Conservation (phyloP, 2,888 invertebrate genomes). For the Strigamia transsilvanica region DNA sequence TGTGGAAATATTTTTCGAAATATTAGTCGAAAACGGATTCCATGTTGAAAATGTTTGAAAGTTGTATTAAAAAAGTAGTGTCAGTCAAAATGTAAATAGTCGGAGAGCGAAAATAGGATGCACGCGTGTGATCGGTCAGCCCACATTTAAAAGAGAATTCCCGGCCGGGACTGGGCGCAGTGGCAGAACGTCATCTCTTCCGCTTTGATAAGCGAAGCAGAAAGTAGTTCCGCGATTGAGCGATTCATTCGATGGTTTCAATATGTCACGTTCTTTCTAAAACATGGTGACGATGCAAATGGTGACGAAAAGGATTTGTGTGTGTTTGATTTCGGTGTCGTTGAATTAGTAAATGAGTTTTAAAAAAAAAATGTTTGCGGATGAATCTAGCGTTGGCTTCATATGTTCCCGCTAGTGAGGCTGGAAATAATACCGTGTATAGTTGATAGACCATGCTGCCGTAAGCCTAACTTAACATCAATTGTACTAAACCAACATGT, state of each 20-base stretch:
- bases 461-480: conserved; percentile 61
- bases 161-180: conserved; percentile 8
- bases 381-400: conserved; percentile 62
- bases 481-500: conserved; percentile 59
- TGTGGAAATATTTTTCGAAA: no score
- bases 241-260: conserved; percentile 8
- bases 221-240: conserved; percentile 8
- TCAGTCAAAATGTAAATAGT: background rate
- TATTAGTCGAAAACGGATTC: background rate
- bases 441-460: conserved; percentile 64
- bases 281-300: conserved; percentile 22
- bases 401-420: conserved; percentile 64
- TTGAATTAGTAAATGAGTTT: background rate
- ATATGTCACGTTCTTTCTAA: background rate
- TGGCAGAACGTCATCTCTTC: conserved; percentile 1
- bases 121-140: conserved; percentile 8
- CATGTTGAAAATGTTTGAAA: background rate
- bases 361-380: conserved; percentile 58
- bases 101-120: conserved; percentile 8
- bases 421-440: conserved; percentile 63
- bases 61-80: background rate
- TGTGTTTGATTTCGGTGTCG: background rate
- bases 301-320: background rate
- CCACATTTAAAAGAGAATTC: conserved; percentile 8
- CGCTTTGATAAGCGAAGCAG: conserved; percentile 8